Evolutionary conservation across 2,113 vertebrate genomes (phyloP).

Genomic region (Strix aluco): DNA sequence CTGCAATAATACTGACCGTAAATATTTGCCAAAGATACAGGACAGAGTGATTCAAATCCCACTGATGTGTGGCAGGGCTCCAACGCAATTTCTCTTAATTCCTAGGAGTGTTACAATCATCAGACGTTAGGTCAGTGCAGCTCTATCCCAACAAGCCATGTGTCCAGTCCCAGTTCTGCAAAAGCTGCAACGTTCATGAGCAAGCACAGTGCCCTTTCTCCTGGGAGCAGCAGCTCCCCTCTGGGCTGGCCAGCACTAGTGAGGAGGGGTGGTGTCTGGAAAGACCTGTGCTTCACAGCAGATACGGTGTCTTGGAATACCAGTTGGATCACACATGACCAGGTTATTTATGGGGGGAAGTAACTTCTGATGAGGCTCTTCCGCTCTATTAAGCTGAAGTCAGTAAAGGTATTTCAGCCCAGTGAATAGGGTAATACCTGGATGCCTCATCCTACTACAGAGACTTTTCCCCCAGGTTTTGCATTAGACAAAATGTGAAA

Average conservation of each 20-base stretch:
- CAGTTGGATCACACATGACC: fast-evolving
- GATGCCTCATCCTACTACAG: not conserved
- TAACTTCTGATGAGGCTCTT: not conserved
- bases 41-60: not conserved
- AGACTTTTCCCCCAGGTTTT: not conserved
- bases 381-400: not conserved
- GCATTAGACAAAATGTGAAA: not conserved
- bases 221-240: no score
- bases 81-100: not conserved
- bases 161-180: not conserved
- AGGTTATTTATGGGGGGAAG: not conserved
- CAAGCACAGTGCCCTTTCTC: not conserved
- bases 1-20: not conserved
- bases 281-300: not conserved
- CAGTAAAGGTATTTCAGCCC: not conserved
- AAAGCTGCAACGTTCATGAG: fast-evolving
- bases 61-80: not conserved
- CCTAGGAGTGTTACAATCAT: not conserved
- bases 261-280: not conserved
- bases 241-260: no score
- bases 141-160: not conserved
- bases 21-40: not conserved
- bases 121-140: not conserved
- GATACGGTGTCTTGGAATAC: not conserved
- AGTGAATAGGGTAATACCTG: not conserved